Conservation (phyloP, 2,113 vertebrate species). For the Gadus chalcogrammus region DNA sequence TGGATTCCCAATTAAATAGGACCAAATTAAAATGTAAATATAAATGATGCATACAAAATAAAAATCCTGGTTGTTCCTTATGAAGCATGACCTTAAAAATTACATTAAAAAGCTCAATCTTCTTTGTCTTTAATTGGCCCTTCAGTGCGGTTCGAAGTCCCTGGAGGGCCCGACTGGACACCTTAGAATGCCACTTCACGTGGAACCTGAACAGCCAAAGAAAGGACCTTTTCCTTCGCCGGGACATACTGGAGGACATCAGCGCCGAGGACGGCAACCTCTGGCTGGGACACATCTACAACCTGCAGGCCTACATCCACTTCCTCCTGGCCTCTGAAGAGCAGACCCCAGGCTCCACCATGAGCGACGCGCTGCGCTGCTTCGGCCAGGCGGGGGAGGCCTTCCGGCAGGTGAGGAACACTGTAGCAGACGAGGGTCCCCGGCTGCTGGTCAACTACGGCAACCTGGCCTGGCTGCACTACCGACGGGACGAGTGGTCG, state of each 20-base stretch:
- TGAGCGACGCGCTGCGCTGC: constrained; percentile 25
- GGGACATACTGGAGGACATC: constrained; percentile 50
- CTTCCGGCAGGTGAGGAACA: constrained; percentile 49
- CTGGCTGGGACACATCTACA: constrained; percentile 63
- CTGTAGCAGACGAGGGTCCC: constrained; percentile 47
- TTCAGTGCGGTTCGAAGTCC: constrained; percentile 32
- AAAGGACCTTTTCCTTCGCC: constrained; percentile 19
- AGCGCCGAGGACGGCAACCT: constrained; percentile 25
- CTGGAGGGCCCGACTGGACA: constrained; percentile 29
- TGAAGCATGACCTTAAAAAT: too few relatives aligned
- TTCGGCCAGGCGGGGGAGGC: constrained; percentile 47
- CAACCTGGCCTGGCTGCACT: constrained; percentile 60
- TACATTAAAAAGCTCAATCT: background rate
- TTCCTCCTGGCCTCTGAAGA: background rate
- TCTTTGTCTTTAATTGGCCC: background rate
- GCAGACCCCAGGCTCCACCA: background rate
- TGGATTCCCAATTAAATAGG: background rate
- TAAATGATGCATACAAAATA: background rate
- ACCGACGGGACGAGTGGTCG: constrained; percentile 18
- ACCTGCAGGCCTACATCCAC: constrained; percentile 55
- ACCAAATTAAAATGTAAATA: background rate
- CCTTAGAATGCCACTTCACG: constrained; percentile 56
- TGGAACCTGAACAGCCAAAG: constrained; percentile 35
- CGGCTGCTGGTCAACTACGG: constrained; percentile 59
- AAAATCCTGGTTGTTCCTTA: too few relatives aligned